phyloP scores from a whole-genome alignment of 1,140 invertebrate species.

The Nomia melanderi region DNA sequence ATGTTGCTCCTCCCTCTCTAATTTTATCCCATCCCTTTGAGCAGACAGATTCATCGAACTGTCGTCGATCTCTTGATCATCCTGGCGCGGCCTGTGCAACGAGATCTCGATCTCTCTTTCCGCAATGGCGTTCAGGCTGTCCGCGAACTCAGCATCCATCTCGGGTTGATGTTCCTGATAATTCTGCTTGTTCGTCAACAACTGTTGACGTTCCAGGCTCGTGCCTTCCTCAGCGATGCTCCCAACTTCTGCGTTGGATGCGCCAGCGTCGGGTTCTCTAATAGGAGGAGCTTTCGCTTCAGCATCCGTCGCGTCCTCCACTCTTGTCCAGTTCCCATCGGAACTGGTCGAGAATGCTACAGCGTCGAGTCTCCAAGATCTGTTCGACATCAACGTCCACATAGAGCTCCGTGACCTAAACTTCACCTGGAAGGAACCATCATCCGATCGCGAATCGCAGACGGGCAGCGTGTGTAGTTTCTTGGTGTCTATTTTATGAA shows the following conservation, averaged over 20 bases:
- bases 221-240: neutral
- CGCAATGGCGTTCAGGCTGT: conserved; percentile 1
- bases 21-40: neutral
- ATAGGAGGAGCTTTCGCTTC: neutral
- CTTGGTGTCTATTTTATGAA: conserved; percentile 19
- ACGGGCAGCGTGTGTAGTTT: conserved; percentile 15
- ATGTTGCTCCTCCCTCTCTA: neutral
- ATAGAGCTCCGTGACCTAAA: too few species aligned
- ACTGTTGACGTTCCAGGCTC: neutral
- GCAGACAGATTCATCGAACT: neutral
- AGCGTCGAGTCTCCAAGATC: accelerated
- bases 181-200: neutral
- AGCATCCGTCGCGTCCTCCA: neutral
- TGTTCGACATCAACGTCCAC: neutral
- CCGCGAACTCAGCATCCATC: neutral
- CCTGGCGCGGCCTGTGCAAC: neutral
- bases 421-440: too few species aligned
- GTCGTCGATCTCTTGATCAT: neutral
- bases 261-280: neutral
- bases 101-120: conserved; percentile 29
- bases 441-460: too few species aligned
- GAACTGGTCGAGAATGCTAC: conserved; percentile 11
- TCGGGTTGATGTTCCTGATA: neutral
- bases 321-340: neutral
- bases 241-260: neutral